Evolutionary conservation across 2,888 invertebrate species (phyloP).

Genomic region (Heteromyza rotundicornis): DNA sequence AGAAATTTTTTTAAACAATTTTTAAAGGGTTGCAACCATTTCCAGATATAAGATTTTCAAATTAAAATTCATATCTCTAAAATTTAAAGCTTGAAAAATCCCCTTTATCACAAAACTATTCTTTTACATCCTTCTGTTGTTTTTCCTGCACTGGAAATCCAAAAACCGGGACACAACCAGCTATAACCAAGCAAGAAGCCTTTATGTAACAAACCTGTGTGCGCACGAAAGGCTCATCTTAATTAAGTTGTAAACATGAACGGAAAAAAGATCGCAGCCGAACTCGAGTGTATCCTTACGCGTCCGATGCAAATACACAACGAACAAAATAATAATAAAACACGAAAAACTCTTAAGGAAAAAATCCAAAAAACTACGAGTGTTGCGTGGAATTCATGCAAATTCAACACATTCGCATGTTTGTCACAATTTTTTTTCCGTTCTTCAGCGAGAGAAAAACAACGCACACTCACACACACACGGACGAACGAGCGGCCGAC

Average conservation of each 20-base stretch:
- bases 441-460: background rate
- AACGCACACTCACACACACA: background rate
- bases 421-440: background rate
- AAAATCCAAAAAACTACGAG: background rate
- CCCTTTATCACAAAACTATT: too few relatives aligned
- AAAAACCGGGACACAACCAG: too few relatives aligned
- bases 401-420: background rate
- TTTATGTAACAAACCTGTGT: background rate
- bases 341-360: background rate
- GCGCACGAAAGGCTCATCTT: background rate
- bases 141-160: too few relatives aligned
- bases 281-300: background rate
- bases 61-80: too few relatives aligned
- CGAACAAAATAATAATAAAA: background rate
- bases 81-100: too few relatives aligned
- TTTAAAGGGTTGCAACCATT: too few relatives aligned
- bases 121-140: too few relatives aligned
- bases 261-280: background rate
- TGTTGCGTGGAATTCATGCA: background rate
- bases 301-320: background rate
- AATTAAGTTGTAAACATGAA: constrained; percentile 2
- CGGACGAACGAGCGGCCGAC: too few relatives aligned
- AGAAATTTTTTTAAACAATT: too few relatives aligned
- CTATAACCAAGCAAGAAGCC: too few relatives aligned
- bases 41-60: too few relatives aligned